Evolutionary conservation across 1,140 invertebrate genomes (phyloP).

Genomic region (Brachionus manjavacas): DNA sequence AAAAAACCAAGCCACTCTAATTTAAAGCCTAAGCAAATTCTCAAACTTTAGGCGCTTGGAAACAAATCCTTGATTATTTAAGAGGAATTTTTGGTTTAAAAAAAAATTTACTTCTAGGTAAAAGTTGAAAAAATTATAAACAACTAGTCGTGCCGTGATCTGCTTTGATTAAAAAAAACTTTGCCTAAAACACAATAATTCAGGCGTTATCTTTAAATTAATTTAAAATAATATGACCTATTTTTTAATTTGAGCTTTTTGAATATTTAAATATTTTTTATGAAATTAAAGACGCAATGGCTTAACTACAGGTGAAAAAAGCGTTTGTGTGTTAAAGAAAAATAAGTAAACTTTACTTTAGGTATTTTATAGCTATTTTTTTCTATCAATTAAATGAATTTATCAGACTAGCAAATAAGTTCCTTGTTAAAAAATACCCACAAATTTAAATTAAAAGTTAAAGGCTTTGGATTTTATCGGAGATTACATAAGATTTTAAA

Average conservation of each 20-base stretch:
- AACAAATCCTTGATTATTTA: too few species aligned
- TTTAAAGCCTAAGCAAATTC: not conserved
- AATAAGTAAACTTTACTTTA: not conserved
- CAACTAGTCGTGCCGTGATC: too few species aligned
- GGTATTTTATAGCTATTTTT: not conserved
- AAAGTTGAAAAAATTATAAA: not conserved
- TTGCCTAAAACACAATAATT: not conserved
- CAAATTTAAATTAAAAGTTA: not conserved
- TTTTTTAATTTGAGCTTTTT: not conserved
- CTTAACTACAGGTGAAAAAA: not conserved
- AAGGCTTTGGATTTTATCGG: not conserved
- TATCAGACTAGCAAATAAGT: not conserved
- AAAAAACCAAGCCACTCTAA: not conserved
- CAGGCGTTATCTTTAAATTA: not conserved
- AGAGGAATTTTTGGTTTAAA: not conserved
- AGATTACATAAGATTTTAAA: not conserved
- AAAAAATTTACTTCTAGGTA: not conserved
- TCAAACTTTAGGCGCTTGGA: too few species aligned
- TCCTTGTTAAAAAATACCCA: not conserved
- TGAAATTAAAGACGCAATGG: not conserved
- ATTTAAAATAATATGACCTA: not conserved
- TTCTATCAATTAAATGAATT: not conserved
- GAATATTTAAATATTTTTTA: not conserved
- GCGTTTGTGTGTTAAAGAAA: not conserved
- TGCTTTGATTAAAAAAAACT: too few species aligned